Conservation (phyloP, 2,888 invertebrate genomes). For the Agrochola macilenta region DNA sequence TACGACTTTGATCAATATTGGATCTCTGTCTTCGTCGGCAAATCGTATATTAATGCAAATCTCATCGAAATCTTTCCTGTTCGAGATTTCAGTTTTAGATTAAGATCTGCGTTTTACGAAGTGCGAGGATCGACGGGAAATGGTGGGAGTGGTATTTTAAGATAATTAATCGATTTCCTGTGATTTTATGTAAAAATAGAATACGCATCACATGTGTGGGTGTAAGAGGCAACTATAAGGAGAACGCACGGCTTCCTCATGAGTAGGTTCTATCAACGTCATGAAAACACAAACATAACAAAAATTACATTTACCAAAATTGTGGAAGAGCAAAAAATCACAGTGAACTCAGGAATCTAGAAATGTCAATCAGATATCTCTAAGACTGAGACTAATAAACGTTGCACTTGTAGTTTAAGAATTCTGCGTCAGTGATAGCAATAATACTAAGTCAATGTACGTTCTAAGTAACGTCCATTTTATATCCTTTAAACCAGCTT, state of each 20-base stretch:
- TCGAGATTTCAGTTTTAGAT: slow-evolving; percentile 53
- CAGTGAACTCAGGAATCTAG: not conserved
- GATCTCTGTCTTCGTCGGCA: slow-evolving; percentile 52
- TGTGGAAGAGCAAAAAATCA: not conserved
- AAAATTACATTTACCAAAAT: not conserved
- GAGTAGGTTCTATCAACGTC: not conserved
- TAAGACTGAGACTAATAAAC: not conserved
- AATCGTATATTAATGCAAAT: slow-evolving; percentile 65
- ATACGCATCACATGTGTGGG: slow-evolving; percentile 34
- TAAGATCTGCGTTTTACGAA: slow-evolving; percentile 35
- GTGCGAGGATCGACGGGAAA: slow-evolving; percentile 33
- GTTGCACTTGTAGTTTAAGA: not conserved
- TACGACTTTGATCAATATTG: slow-evolving; percentile 64
- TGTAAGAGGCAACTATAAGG: slow-evolving; percentile 10
- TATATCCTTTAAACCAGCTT: not conserved
- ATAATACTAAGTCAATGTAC: not conserved
- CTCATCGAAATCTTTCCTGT: slow-evolving; percentile 48
- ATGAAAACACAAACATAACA: not conserved
- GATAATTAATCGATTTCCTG: slow-evolving; percentile 48
- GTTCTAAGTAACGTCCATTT: not conserved
- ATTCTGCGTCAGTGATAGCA: not conserved
- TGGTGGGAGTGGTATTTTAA: slow-evolving; percentile 38
- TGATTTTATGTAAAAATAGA: slow-evolving; percentile 36
- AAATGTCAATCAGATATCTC: not conserved
- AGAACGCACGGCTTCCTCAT: slow-evolving; percentile 3